Percentiles rank a stretch among this genome's conserved stretches.
phyloP scores from a whole-genome alignment of 2,113 vertebrate genomes.

The Rallus limicola region DNA sequence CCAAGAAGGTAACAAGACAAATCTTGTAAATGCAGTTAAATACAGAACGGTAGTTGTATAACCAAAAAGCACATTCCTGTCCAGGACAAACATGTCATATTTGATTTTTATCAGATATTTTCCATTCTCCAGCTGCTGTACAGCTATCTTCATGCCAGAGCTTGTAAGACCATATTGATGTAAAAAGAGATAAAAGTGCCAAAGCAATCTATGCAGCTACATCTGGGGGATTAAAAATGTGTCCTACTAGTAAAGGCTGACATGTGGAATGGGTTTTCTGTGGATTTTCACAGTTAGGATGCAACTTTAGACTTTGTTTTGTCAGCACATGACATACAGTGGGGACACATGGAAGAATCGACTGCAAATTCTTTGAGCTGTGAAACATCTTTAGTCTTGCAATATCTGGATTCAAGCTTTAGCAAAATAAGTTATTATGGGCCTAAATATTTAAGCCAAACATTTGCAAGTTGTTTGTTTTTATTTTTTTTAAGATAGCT shows the following conservation, averaged over 20 bases:
- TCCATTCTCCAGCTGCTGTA: constrained; percentile 41
- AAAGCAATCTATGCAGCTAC: background rate
- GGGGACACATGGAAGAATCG: background rate
- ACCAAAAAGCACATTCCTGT: constrained; percentile 43
- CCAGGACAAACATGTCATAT: constrained; percentile 40
- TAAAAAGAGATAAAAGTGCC: background rate
- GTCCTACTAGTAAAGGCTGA: background rate
- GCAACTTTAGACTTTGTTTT: background rate
- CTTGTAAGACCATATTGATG: background rate
- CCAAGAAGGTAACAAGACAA: constrained; percentile 53
- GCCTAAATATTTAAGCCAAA: background rate
- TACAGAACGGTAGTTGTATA: constrained; percentile 23
- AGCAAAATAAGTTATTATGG: background rate
- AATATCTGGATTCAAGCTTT: background rate
- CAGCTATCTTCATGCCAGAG: background rate
- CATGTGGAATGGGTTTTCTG: background rate
- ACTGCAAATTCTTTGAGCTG: background rate
- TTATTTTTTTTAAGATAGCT: background rate
- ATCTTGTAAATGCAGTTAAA: constrained; percentile 58
- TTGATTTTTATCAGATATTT: constrained; percentile 53
- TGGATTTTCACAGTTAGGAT: background rate
- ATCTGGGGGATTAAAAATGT: background rate
- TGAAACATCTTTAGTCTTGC: background rate
- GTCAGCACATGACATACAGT: background rate
- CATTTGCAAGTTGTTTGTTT: background rate